These are phyloP conservation scores for Pterocles orientalis DNA, from an alignment of 2,113 vertebrate species.

Conservation along the genomic window DNA sequence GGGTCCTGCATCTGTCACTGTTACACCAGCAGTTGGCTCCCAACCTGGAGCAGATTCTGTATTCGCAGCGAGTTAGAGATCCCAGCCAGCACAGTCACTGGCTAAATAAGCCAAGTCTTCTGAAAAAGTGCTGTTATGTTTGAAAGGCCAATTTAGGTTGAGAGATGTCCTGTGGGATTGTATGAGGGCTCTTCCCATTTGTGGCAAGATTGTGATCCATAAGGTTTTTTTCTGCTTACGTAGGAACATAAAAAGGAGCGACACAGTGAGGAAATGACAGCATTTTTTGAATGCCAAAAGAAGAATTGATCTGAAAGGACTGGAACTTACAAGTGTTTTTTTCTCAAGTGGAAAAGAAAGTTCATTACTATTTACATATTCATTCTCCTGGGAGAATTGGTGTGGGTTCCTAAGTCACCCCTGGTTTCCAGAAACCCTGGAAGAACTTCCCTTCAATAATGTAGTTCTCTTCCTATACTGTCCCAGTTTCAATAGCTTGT, in stretches of 20 bases:
- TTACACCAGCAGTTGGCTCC: slow-evolving; percentile 60
- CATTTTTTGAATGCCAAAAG: background rate
- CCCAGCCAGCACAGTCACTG: background rate
- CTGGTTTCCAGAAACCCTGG: background rate
- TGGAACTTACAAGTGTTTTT: background rate
- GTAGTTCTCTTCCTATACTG: background rate
- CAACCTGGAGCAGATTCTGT: slow-evolving; percentile 52
- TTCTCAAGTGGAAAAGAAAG: background rate
- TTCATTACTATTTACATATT: background rate
- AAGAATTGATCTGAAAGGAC: background rate
- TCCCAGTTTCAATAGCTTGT: background rate
- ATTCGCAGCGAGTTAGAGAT: slow-evolving; percentile 3
- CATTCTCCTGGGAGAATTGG: background rate
- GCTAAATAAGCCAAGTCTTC: background rate
- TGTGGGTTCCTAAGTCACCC: background rate
- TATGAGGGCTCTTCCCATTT: background rate
- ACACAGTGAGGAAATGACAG: background rate
- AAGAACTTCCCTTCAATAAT: background rate
- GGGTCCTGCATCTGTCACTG: slow-evolving; percentile 70
- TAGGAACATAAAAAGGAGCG: background rate
- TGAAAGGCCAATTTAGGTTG: slow-evolving; percentile 3
- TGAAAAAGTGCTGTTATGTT: background rate
- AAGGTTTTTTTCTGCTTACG: background rate
- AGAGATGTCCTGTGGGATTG: slow-evolving; percentile 11
- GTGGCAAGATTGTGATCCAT: background rate